phyloP scores from a whole-genome alignment of 2,888 invertebrate genomes.

The Vannuccia rotundouncinata region DNA sequence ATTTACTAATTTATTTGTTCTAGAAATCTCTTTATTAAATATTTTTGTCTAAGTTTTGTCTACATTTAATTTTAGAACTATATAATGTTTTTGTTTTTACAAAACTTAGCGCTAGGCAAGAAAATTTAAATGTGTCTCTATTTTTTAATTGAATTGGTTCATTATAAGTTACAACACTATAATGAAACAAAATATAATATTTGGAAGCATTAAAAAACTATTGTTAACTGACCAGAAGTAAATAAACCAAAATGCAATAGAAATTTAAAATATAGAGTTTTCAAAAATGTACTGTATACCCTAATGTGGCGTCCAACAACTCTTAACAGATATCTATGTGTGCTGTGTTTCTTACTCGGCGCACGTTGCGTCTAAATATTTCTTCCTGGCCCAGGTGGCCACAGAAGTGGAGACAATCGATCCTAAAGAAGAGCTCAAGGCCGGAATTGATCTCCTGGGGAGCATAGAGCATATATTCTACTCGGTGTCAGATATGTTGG shows the following conservation, averaged over 20 bases:
- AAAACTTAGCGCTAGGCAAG: no score
- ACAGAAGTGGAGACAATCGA: neutral
- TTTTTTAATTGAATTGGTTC: no score
- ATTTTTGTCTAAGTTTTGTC: neutral
- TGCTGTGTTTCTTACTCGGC: neutral
- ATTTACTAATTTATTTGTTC: no score
- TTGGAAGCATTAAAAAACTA: no score
- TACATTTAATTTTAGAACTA: neutral
- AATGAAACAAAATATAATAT: no score
- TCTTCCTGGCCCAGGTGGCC: slow-evolving; percentile 1
- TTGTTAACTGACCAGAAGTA: no score
- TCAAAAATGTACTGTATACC: no score
- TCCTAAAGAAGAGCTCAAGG: neutral
- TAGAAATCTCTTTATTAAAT: neutral
- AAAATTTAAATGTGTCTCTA: no score
- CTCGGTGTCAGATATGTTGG: neutral
- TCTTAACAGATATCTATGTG: slow-evolving; percentile 16
- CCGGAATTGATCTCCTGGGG: slow-evolving; percentile 7
- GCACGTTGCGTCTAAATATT: neutral
- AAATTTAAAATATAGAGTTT: no score
- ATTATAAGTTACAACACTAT: no score
- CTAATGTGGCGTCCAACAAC: no score
- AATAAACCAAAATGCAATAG: no score
- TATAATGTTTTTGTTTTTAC: neutral
- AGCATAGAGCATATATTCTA: neutral